Conservation (phyloP, 2,888 invertebrate genomes). For the Drosophila cyrtoloma region DNA sequence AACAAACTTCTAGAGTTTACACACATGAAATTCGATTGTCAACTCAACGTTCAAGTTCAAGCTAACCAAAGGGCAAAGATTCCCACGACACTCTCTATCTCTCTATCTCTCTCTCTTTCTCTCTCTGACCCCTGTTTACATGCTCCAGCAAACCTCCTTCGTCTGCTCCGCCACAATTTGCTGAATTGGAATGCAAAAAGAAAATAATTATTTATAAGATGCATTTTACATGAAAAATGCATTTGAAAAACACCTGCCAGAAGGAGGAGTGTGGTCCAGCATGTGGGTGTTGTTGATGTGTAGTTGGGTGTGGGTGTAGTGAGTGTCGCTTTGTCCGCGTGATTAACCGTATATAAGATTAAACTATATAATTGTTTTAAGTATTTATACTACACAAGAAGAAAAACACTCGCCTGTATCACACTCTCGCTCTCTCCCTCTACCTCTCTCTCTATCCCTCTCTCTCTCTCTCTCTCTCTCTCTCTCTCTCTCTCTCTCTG, state of each 20-base stretch:
- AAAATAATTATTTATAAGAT: conserved; percentile 26
- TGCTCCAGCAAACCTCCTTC: background rate
- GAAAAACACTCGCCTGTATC: conserved; percentile 15
- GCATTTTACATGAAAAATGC: conserved; percentile 44
- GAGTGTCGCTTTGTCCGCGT: conserved; percentile 9
- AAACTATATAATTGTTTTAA: conserved; percentile 44
- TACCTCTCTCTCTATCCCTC: background rate
- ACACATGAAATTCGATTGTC: conserved; percentile 13
- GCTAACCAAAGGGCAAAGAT: conserved; percentile 13
- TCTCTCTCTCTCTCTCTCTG: background rate
- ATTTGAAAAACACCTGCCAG: conserved; percentile 38
- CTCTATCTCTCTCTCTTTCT: background rate
- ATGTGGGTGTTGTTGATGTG: background rate
- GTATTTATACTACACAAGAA: conserved; percentile 20
- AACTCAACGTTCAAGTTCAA: conserved; percentile 15
- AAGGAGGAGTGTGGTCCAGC: conserved; percentile 6
- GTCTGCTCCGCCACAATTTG: background rate
- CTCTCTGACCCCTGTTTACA: background rate
- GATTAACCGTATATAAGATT: conserved; percentile 29
- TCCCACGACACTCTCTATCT: background rate
- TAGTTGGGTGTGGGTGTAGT: background rate
- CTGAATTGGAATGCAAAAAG: conserved; percentile 9
- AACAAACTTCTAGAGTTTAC: conserved; percentile 15
- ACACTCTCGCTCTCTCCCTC: background rate
- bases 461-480: background rate